Evolutionary conservation across 1,140 invertebrate genomes (phyloP).

Genomic region (Hormaphis cornu): DNA sequence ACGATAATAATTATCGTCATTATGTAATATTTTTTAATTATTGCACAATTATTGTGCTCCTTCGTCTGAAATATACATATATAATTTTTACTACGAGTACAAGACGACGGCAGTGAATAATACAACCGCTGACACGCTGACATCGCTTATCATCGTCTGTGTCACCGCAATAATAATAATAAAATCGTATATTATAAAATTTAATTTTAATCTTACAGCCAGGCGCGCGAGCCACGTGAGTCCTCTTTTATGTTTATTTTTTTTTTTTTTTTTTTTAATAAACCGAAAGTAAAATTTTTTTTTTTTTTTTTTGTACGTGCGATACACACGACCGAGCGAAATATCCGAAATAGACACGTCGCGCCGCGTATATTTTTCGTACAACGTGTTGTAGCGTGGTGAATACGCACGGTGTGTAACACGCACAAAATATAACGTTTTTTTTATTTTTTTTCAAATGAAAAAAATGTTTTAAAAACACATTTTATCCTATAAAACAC

Average conservation of each 20-base stretch:
- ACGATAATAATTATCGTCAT: no score
- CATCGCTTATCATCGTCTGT: neutral
- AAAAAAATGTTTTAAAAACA: no score
- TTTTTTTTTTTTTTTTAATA: neutral
- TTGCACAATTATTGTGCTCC: conserved; percentile 6
- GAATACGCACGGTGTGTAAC: no score
- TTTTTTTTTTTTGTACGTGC: no score
- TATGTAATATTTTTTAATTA: no score
- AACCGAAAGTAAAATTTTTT: no score
- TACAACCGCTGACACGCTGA: conserved; percentile 8
- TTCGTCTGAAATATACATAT: conserved; percentile 17
- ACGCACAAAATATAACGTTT: neutral
- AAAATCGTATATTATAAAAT: no score
- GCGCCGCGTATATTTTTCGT: no score
- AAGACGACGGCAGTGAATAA: conserved; percentile 21
- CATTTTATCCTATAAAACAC: no score
- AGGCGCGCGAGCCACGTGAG: neutral
- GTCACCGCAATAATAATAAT: conserved; percentile 19
- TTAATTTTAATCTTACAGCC: neutral
- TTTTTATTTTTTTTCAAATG: neutral
- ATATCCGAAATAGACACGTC: no score
- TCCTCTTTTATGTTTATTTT: neutral
- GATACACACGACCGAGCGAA: no score
- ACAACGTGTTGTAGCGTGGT: no score
- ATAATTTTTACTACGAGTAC: conserved; percentile 14